Evolutionary conservation across 2,113 vertebrate species (phyloP).

Genomic region (Tragelaphus buxtoni): DNA sequence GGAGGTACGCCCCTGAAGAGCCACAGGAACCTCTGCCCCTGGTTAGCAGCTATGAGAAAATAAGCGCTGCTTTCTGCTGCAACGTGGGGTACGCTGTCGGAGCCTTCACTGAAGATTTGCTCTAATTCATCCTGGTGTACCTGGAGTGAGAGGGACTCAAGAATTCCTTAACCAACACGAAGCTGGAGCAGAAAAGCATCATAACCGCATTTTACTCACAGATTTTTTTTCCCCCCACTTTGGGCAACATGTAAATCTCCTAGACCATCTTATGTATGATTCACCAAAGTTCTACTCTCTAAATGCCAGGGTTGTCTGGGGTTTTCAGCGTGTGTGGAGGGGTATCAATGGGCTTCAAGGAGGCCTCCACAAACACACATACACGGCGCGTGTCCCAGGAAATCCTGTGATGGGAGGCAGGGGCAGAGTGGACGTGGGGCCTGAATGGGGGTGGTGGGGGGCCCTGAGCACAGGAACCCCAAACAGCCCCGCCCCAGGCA

Average conservation of each 20-base stretch:
- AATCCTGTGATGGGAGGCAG: background rate
- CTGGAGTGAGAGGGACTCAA: background rate
- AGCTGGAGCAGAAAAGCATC: background rate
- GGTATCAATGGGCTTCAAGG: background rate
- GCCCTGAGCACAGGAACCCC: background rate
- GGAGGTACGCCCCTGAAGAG: background rate
- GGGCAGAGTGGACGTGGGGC: background rate
- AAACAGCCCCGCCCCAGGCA: background rate
- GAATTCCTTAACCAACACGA: background rate
- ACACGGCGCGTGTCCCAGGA: background rate
- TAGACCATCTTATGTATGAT: background rate
- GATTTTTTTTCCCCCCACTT: background rate
- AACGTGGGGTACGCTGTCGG: background rate
- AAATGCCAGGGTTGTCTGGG: background rate
- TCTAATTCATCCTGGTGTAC: too few species aligned
- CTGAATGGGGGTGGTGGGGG: too few species aligned
- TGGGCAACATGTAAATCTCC: background rate
- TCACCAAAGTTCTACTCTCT: background rate
- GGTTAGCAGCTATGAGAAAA: background rate
- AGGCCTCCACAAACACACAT: background rate
- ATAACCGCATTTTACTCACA: background rate
- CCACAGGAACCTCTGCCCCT: too few species aligned
- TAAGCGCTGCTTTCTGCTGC: background rate
- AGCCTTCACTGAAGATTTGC: background rate
- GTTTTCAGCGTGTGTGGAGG: background rate